phyloP scores from a whole-genome alignment of 2,113 vertebrate species.

The Erpornis zantholeuca region DNA sequence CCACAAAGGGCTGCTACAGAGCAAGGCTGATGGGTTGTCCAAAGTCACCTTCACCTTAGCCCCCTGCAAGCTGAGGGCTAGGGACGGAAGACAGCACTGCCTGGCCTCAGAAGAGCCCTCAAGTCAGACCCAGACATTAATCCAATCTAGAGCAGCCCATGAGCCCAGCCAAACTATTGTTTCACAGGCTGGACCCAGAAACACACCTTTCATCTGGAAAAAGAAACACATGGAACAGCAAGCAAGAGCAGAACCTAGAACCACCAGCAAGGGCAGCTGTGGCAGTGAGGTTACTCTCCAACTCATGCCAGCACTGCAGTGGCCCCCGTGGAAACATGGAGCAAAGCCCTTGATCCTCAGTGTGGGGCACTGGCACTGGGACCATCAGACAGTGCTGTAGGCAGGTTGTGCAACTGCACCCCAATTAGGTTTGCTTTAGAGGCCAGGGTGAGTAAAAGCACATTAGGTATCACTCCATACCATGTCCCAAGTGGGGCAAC shows the following conservation, averaged over 20 bases:
- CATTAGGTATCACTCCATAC: background rate
- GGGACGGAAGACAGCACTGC: background rate
- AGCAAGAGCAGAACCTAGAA: background rate
- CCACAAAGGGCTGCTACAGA: background rate
- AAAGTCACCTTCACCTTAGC: background rate
- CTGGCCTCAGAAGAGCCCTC: background rate
- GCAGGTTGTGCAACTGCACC: background rate
- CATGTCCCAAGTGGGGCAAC: background rate
- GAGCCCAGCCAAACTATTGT: background rate
- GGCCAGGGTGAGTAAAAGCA: background rate
- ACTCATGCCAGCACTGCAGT: background rate
- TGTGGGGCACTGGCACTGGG: background rate
- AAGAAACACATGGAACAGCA: background rate
- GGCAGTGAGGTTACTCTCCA: background rate
- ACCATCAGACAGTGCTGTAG: fast-evolving
- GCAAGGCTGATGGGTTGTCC: background rate
- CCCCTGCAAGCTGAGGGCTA: background rate
- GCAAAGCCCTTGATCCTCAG: background rate
- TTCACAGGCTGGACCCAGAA: background rate
- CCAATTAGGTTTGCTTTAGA: background rate
- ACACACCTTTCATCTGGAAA: background rate
- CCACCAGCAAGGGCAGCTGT: background rate
- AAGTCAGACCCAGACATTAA: background rate
- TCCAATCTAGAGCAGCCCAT: background rate
- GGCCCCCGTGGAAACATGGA: background rate